Evolutionary conservation across 2,113 vertebrate genomes (phyloP).

Genomic region (Anarhynchus alexandrinus): DNA sequence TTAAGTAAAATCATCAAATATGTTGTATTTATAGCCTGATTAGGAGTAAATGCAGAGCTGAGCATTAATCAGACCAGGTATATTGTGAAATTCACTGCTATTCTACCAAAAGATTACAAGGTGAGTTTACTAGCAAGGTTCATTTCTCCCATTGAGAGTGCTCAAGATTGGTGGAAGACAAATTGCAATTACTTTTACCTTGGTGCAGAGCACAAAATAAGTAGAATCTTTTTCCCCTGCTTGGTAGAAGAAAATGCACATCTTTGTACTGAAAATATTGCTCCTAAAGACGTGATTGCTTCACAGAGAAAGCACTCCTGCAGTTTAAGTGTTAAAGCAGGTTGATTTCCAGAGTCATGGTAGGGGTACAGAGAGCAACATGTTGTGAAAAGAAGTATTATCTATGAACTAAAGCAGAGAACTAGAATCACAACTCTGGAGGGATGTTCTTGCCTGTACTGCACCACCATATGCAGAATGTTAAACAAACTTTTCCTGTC

Average conservation of each 20-base stretch:
- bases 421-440: neutral
- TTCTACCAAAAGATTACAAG: neutral
- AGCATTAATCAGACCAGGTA: neutral
- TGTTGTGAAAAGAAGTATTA: neutral
- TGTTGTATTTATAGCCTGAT: conserved; percentile 24
- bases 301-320: neutral
- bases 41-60: neutral
- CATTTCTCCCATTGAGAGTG: neutral
- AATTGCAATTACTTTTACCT: neutral
- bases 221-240: neutral
- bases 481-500: neutral
- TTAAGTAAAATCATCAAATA: neutral
- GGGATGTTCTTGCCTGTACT: neutral
- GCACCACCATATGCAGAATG: neutral
- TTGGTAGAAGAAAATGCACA: neutral
- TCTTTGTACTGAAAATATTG: neutral
- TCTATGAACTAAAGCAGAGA: neutral
- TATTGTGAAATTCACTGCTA: neutral
- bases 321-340: neutral
- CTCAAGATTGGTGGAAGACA: neutral
- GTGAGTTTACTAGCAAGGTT: neutral
- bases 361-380: neutral
- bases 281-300: neutral
- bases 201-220: neutral
- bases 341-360: neutral